These are phyloP conservation scores for Falco concolor DNA, from an alignment of 2,797 vertebrate species.

Conservation along the genomic window DNA sequence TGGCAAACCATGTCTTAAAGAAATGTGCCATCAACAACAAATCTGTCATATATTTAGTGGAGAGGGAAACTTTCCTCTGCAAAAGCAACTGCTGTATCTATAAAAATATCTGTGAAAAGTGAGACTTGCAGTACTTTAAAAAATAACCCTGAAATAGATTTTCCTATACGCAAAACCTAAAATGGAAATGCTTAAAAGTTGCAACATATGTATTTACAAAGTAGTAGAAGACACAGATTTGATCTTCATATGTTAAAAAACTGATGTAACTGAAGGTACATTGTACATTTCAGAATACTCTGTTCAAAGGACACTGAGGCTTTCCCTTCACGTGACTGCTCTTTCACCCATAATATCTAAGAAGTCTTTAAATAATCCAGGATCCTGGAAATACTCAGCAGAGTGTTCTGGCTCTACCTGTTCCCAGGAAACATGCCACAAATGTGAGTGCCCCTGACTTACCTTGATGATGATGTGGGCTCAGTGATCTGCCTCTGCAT, in stretches of 20 bases:
- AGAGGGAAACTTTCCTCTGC: neutral
- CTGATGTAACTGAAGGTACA: neutral
- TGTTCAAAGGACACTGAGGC: neutral
- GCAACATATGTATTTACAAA: neutral
- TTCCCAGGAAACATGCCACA: neutral
- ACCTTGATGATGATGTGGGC: conserved; percentile 95
- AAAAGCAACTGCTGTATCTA: neutral
- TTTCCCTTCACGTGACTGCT: neutral
- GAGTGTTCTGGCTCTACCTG: neutral
- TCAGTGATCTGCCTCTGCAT: conserved; percentile 97
- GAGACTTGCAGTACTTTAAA: neutral
- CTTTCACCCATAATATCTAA: neutral
- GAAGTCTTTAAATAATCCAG: neutral
- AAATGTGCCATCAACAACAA: neutral
- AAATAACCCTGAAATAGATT: neutral
- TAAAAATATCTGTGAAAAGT: neutral
- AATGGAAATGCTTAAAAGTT: neutral
- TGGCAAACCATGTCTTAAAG: neutral
- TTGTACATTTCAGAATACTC: neutral
- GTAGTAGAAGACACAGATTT: neutral
- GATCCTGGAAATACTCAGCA: neutral
- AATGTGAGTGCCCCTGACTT: neutral
- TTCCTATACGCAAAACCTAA: neutral
- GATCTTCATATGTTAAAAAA: neutral
- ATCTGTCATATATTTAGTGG: neutral